Evolutionary conservation across 2,888 invertebrate genomes (phyloP).

Genomic region (Synanthedon andrenaeformis): DNA sequence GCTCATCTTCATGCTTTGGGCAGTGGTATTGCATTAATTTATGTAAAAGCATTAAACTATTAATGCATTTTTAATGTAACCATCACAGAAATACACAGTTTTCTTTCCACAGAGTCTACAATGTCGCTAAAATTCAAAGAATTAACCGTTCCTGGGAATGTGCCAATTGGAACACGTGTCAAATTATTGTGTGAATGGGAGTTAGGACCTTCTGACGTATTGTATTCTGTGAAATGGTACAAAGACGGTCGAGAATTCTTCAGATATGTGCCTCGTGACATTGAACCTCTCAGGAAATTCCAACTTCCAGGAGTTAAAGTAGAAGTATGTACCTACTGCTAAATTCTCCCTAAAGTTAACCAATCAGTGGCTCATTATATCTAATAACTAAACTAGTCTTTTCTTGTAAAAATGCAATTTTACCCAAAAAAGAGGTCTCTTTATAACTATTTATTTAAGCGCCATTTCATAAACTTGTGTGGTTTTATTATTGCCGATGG

Average conservation of each 20-base stretch:
- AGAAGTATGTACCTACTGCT: slow-evolving; percentile 72
- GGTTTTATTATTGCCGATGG: no score
- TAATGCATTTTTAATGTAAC: no score
- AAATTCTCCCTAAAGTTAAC: no score
- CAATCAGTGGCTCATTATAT: no score
- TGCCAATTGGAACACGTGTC: slow-evolving; percentile 76
- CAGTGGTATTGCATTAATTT: no score
- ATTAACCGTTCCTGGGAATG: slow-evolving; percentile 78
- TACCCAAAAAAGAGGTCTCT: no score
- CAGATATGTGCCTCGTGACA: slow-evolving; percentile 79
- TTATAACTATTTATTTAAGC: no score
- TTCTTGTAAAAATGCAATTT: no score
- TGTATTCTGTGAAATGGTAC: slow-evolving; percentile 87
- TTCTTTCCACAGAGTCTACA: slow-evolving; percentile 30
- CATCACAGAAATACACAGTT: no score
- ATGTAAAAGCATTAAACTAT: no score
- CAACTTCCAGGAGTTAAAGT: slow-evolving; percentile 78
- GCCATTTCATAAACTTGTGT: no score
- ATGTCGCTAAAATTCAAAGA: slow-evolving; percentile 74
- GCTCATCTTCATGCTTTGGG: no score
- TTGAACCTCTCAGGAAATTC: slow-evolving; percentile 79
- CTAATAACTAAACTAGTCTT: background rate
- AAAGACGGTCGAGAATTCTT: slow-evolving; percentile 85
- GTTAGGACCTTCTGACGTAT: slow-evolving; percentile 75
- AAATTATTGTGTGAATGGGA: slow-evolving; percentile 79